Evolutionary conservation across 2,113 vertebrate genomes (phyloP).

Genomic region (Pseudorectes ferrugineus): DNA sequence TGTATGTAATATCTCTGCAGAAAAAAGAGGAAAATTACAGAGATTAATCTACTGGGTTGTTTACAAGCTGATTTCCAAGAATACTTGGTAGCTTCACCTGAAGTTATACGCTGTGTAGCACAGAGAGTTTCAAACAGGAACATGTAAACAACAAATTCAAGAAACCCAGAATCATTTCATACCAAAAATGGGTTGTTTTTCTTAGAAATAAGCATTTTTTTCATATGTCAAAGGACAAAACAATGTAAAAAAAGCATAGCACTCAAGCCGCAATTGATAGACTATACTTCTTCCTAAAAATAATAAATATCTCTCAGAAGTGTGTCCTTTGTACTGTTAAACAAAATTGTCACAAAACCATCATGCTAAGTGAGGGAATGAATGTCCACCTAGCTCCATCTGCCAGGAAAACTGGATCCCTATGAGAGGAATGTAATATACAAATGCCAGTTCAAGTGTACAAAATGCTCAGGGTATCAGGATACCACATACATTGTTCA

Average conservation of each 20-base stretch:
- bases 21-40: neutral
- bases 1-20: slow-evolving; percentile 92
- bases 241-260: neutral
- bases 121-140: neutral
- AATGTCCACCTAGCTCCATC: neutral
- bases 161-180: neutral
- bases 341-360: neutral
- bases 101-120: neutral
- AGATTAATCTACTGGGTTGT: neutral
- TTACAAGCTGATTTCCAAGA: neutral
- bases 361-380: neutral
- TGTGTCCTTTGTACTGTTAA: neutral
- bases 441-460: neutral
- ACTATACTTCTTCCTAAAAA: neutral
- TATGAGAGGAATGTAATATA: neutral
- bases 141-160: neutral
- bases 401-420: neutral
- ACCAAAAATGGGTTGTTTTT: neutral
- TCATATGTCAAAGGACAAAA: neutral
- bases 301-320: neutral
- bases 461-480: neutral
- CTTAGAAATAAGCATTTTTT: neutral
- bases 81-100: neutral
- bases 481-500: no score
- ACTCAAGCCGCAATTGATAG: neutral